Percentiles rank a stretch among this genome's conserved stretches.
These are phyloP conservation scores for Monarcha castaneiventris DNA, from an alignment of 2,113 vertebrate species.

Conservation along the genomic window DNA sequence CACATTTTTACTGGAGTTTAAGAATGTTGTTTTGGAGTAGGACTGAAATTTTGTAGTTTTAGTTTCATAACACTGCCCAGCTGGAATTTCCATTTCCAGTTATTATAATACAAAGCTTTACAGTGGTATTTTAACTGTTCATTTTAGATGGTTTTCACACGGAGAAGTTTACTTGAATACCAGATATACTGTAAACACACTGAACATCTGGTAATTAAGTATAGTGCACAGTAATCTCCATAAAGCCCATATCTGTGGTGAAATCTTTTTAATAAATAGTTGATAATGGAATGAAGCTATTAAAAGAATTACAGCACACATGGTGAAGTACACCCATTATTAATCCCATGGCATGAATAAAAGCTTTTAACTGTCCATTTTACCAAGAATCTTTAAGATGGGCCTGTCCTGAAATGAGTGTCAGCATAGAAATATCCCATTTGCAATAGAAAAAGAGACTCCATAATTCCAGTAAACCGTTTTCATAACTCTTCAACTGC, in stretches of 20 bases:
- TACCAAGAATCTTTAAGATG: not conserved
- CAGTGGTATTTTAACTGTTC: constrained; percentile 44
- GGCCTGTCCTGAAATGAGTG: not conserved
- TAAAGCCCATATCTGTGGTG: constrained; percentile 47
- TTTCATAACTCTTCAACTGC: not conserved
- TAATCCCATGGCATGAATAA: not conserved
- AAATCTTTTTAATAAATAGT: constrained; percentile 65
- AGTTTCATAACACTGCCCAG: constrained; percentile 30
- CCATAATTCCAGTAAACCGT: not conserved
- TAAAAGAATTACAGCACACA: constrained; percentile 52
- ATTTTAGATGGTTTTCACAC: constrained; percentile 57
- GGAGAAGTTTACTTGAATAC: constrained; percentile 52
- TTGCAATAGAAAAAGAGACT: not conserved
- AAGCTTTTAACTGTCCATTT: constrained; percentile 36
- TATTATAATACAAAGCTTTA: constrained; percentile 31
- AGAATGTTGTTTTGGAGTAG: not conserved
- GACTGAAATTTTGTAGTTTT: constrained; percentile 21
- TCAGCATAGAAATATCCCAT: not conserved
- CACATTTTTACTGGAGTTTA: not conserved
- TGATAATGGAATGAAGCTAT: constrained; percentile 62
- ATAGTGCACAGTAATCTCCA: constrained; percentile 59
- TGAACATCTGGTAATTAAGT: constrained; percentile 66
- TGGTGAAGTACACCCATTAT: constrained; percentile 2
- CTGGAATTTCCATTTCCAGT: constrained; percentile 54
- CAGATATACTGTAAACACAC: constrained; percentile 52